Evolutionary conservation across 1,140 invertebrate species (phyloP).

Genomic region (Lepidurus arcticus): DNA sequence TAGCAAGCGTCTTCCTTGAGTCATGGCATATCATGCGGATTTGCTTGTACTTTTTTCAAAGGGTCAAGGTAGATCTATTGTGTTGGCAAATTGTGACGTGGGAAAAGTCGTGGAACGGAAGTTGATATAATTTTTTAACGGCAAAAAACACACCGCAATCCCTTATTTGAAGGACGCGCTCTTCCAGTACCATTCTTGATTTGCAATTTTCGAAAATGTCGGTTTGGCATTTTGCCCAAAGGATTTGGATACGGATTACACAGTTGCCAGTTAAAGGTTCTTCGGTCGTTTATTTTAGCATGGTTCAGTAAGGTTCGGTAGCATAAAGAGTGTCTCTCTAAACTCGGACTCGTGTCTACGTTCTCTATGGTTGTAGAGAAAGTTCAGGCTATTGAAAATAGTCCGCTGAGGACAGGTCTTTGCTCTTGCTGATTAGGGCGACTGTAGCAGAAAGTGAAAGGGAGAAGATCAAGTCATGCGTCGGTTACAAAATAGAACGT

Average conservation of each 20-base stretch:
- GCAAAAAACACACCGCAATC: too few species aligned
- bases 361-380: neutral
- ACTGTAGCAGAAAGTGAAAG: slow-evolving; percentile 15
- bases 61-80: neutral
- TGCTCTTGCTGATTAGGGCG: neutral
- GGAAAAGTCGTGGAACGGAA: slow-evolving; percentile 5
- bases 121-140: neutral
- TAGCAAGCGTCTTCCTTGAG: too few species aligned
- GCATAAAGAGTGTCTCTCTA: neutral
- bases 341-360: neutral
- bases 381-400: neutral
- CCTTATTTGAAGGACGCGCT: neutral
- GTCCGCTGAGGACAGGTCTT: slow-evolving; percentile 20
- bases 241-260: too few species aligned
- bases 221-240: too few species aligned
- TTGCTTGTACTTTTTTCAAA: neutral
- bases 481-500: neutral
- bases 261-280: too few species aligned
- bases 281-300: too few species aligned
- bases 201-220: too few species aligned
- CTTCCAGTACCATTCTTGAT: too few species aligned
- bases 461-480: neutral
- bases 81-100: neutral
- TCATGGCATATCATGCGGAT: neutral
- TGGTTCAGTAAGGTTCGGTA: neutral